phyloP scores from a whole-genome alignment of 2,113 vertebrate genomes.

The Emberiza fucata region DNA sequence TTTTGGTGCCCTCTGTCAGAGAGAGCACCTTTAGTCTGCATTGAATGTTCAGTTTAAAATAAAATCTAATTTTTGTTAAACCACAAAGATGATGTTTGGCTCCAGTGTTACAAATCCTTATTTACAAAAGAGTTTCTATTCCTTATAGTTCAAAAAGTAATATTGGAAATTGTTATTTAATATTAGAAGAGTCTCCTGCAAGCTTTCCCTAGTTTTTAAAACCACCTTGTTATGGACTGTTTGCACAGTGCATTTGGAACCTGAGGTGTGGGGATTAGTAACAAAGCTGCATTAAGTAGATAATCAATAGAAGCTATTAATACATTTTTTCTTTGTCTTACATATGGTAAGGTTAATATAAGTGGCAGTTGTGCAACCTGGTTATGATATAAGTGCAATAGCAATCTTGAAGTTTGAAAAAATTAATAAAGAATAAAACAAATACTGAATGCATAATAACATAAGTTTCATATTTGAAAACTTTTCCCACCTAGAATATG shows the following conservation, averaged over 20 bases:
- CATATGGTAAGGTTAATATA: background rate
- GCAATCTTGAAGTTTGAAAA: background rate
- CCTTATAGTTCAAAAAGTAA: background rate
- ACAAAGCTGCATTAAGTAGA: background rate
- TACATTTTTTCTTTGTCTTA: background rate
- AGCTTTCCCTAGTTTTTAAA: background rate
- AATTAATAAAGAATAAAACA: background rate
- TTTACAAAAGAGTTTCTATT: background rate
- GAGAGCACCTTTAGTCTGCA: background rate
- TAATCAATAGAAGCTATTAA: background rate
- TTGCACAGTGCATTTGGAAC: background rate
- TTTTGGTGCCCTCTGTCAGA: background rate
- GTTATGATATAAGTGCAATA: background rate
- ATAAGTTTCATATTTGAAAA: background rate
- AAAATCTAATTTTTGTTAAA: background rate
- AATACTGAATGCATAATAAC: background rate
- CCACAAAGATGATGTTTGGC: background rate
- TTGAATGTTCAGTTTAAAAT: background rate
- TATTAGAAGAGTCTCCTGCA: background rate
- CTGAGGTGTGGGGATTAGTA: background rate
- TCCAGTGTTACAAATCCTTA: background rate
- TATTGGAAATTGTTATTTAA: background rate
- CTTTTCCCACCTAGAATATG: background rate
- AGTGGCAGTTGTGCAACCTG: background rate
- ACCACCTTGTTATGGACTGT: background rate